Percentiles rank a stretch among this genome's conserved stretches.
phyloP scores from a whole-genome alignment of 2,113 vertebrate genomes.

The Rhynchomys soricoides region DNA sequence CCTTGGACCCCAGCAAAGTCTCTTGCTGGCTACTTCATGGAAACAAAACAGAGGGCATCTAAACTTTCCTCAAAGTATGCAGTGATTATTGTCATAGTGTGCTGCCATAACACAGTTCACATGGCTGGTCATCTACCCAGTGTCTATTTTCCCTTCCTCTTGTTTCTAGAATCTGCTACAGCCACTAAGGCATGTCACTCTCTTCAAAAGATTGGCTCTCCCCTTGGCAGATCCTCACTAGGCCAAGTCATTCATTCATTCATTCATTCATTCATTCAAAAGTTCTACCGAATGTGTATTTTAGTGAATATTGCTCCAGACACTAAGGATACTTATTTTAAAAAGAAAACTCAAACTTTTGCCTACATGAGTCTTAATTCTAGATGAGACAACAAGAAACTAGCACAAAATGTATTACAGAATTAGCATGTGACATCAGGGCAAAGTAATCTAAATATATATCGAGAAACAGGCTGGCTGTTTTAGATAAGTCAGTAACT shows the following conservation, averaged over 20 bases:
- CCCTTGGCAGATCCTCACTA: neutral
- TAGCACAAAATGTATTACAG: neutral
- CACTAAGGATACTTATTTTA: neutral
- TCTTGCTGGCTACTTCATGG: neutral
- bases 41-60: neutral
- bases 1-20: neutral
- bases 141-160: neutral
- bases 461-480: neutral
- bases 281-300: neutral
- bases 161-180: neutral
- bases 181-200: neutral
- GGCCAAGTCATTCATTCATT: neutral
- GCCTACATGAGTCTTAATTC: slow-evolving; percentile 7
- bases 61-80: neutral
- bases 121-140: neutral
- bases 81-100: neutral
- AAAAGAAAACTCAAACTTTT: neutral
- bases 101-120: neutral
- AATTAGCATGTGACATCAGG: neutral
- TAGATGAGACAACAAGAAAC: neutral
- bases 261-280: neutral
- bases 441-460: neutral
- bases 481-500: neutral
- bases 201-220: neutral
- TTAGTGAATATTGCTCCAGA: neutral